Percentiles rank a stretch among this genome's conserved stretches.
Evolutionary conservation across 2,797 vertebrate species (phyloP).

Genomic region (Urosaurus nigricauda): DNA sequence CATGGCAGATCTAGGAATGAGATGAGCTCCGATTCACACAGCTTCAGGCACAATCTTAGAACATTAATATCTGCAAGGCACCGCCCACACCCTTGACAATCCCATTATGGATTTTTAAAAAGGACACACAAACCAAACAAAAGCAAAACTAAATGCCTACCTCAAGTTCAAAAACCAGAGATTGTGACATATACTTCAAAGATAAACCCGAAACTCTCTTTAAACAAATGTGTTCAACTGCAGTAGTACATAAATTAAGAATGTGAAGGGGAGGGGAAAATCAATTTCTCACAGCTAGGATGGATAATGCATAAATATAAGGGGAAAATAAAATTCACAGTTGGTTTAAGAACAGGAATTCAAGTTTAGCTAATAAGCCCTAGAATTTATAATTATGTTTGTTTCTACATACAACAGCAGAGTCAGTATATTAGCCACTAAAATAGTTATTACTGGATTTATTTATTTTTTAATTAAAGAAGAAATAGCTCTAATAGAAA

Average conservation of each 20-base stretch:
- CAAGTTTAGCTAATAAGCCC: slow-evolving; percentile 86
- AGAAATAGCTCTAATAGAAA: slow-evolving; percentile 85
- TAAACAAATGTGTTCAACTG: slow-evolving; percentile 80
- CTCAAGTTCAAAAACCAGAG: slow-evolving; percentile 70
- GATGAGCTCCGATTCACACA: slow-evolving; percentile 76
- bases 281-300: slow-evolving; percentile 75
- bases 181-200: slow-evolving; percentile 76
- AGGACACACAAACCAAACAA: slow-evolving; percentile 72
- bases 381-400: slow-evolving; percentile 79
- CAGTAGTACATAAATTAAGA: slow-evolving; percentile 77
- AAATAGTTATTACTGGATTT: slow-evolving; percentile 79
- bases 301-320: slow-evolving; percentile 85
- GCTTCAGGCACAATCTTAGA: slow-evolving; percentile 81
- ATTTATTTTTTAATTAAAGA: slow-evolving; percentile 71
- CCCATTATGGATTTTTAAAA: slow-evolving; percentile 72
- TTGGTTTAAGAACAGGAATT: slow-evolving; percentile 85
- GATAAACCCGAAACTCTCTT: slow-evolving; percentile 73
- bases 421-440: slow-evolving; percentile 80
- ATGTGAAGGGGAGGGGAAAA: slow-evolving; percentile 1
- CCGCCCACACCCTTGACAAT: slow-evolving; percentile 78
- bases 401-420: slow-evolving; percentile 82
- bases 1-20: slow-evolving; percentile 72
- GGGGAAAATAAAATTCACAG: slow-evolving; percentile 87
- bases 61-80: slow-evolving; percentile 81
- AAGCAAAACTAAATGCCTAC: slow-evolving; percentile 67